Percentiles rank a stretch among this genome's conserved stretches.
These are phyloP conservation scores for Mycteria americana DNA, from an alignment of 2,797 vertebrate species.

Conservation along the genomic window DNA sequence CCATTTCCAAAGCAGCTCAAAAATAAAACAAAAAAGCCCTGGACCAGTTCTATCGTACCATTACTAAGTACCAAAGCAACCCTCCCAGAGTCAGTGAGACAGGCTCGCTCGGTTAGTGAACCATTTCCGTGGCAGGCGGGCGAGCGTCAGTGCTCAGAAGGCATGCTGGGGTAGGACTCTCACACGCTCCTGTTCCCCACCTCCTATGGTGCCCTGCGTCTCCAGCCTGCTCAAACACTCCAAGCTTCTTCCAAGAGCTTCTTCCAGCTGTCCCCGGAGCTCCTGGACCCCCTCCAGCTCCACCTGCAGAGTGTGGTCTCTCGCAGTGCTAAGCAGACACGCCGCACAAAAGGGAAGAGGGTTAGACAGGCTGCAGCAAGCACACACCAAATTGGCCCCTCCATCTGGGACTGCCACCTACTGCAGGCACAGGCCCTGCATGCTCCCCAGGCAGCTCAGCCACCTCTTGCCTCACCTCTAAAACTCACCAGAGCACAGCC, in stretches of 20 bases:
- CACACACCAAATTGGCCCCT: rapidly evolving
- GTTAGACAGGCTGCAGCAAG: slow-evolving; percentile 50
- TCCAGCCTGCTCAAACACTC: slow-evolving; percentile 83
- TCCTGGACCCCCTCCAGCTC: slow-evolving; percentile 88
- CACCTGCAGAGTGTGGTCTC: slow-evolving; percentile 82
- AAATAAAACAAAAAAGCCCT: not conserved
- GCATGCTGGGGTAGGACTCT: slow-evolving; percentile 83
- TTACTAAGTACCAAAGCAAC: slow-evolving; percentile 42
- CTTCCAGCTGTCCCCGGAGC: slow-evolving; percentile 88
- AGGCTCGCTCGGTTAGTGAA: slow-evolving; percentile 73
- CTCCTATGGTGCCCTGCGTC: slow-evolving; percentile 84
- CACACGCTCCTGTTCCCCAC: slow-evolving; percentile 90
- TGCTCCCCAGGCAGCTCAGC: not conserved
- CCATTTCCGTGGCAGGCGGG: slow-evolving; percentile 69
- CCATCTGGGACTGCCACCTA: not conserved
- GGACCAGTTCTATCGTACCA: slow-evolving; percentile 61
- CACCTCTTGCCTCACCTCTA: slow-evolving; percentile 1
- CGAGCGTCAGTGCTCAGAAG: slow-evolving; percentile 80
- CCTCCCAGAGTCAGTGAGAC: slow-evolving; percentile 62
- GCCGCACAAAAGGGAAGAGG: slow-evolving; percentile 31
- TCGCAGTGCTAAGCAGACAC: slow-evolving; percentile 75
- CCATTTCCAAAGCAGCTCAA: slow-evolving; percentile 70
- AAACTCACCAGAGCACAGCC: not conserved
- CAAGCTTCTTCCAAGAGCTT: slow-evolving; percentile 86
- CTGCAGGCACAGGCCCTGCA: not conserved